Evolutionary conservation across 2,888 invertebrate species (phyloP), one percentile per base, ranked within the genome.

Genomic region (Lithophane ornitopus): DNA sequence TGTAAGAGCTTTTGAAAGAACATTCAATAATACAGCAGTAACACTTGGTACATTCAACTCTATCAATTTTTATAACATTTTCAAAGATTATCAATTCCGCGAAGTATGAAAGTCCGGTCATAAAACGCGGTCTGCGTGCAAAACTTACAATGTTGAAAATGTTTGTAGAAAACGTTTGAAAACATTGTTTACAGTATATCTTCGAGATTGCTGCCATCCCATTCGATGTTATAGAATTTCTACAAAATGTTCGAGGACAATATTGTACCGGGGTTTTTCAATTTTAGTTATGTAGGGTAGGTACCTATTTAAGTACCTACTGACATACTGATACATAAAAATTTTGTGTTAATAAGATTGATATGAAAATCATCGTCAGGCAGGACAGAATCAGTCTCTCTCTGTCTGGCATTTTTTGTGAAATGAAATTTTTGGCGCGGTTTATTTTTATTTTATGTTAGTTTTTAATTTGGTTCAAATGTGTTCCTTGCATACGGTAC

Each of bases 131-230:
- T 76, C 82, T 85, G 82, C 88, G 76, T 86, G 49, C 78, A 70
- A 82, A 80, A 86, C 78, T 73, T 82, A 82, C 83, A 83, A 84
- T 85, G 88, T 87, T 78, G 78, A 78, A 84, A 85, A 80, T 82
- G 80, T 79, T 74, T 63, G 70, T 71, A 63, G 82, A 72, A 81
- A 86, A 76, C 78, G 62, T 77, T 79, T 76, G 76, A 74, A 80
- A 86, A 88, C 88, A 87, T 87, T 88, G 88, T 87, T 87, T 82
- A 87, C 87, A 79, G 66, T 88, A 87, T 85, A 87, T 87, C 81
- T 88, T 81, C 71, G 76, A 82, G 79, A 88, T 85, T 78, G 87
- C 83, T 78, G 72, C 80, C 81, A 78, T 87, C 78, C 80, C 78
- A 78, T 83, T 87, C 76, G 61, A 81, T 85, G 75, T 87, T 82